Evolutionary conservation across 92 coral and sea anemone genomes (phyloP), one percentile per base, ranked within the genome.

Genomic region (Pocillopora grandis): DNA sequence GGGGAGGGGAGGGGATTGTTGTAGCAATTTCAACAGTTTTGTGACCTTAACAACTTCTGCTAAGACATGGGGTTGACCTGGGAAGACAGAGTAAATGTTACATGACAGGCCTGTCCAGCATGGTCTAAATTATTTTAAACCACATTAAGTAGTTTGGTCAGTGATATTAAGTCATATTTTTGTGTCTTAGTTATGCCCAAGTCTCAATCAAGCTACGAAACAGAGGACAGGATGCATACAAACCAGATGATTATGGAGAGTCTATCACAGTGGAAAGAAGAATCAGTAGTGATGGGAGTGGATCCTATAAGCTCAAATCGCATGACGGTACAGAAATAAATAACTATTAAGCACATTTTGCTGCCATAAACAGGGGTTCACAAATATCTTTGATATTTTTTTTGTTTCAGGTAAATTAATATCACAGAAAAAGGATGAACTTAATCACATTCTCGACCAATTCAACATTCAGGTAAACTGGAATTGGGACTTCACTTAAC

Each of bases 371-470:
- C 52, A 42, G 52, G 8, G 52, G 52, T 0, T 42, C 5, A 7
- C 5, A 42, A 59, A 12, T 59, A 59, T 59, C 62, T 59, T 12
- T 12, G 10, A 59, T 6, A 16, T 59, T 16, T 33, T 33, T 2
- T 14, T 70, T 70, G 67, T 73, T 80, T 57, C 77, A 95, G 98
- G 98, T 31, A 91, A 73, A 88, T 84, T 90, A 1, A 77, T 95
- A 14, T 95, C 98, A 62, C 86, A 86, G 3, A 95, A 95, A 90
- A 95, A 95, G 77, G 98, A 95, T 15, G 98, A 95, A 70, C 84
- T 95, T 11, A 92, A 88, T 76, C 98, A 95, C 82, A 92, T 95
- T 56, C 71, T 95, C 78, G 98, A 95, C 76, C 98, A 95, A 87
- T 95, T 95, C 80, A 95, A 95, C 55, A 95, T 95, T 75, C 98